These are phyloP conservation scores for Acipenser ruthenus DNA, from an alignment of 2,797 vertebrate genomes.

Conservation along the genomic window DNA sequence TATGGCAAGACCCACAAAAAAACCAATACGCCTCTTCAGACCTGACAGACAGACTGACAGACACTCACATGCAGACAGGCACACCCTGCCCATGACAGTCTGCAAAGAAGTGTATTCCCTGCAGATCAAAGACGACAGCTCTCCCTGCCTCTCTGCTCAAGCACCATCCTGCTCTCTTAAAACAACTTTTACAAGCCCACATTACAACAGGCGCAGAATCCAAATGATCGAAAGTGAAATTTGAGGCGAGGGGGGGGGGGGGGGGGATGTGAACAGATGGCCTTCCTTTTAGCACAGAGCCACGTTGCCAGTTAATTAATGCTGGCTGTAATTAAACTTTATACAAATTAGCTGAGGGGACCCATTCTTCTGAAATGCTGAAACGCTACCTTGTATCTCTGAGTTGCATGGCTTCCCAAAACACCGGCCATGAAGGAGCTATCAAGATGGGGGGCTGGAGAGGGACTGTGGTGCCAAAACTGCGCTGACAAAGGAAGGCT, in stretches of 20 bases:
- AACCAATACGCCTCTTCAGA: no score
- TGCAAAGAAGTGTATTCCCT: no score
- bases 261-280: slow-evolving; percentile 59
- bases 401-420: not conserved
- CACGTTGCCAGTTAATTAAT: slow-evolving; percentile 73
- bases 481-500: slow-evolving; percentile 11
- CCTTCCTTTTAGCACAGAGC: slow-evolving; percentile 46
- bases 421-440: slow-evolving; percentile 1
- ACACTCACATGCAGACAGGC: no score
- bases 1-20: no score
- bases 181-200: not conserved
- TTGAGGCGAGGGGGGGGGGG: slow-evolving; percentile 15
- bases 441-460: not conserved
- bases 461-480: not conserved
- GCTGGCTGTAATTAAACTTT: slow-evolving; percentile 78
- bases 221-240: slow-evolving; percentile 14
- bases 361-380: slow-evolving; percentile 60
- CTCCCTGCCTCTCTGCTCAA: not conserved
- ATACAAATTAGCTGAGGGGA: slow-evolving; percentile 66
- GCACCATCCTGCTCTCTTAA: not conserved
- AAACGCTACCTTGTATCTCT: not conserved
- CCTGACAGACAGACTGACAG: no score
- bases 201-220: slow-evolving; percentile 20
- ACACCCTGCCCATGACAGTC: no score
- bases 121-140: not conserved